Evolutionary conservation across 1,140 invertebrate genomes (phyloP).

Genomic region (Drosophila repleta): DNA sequence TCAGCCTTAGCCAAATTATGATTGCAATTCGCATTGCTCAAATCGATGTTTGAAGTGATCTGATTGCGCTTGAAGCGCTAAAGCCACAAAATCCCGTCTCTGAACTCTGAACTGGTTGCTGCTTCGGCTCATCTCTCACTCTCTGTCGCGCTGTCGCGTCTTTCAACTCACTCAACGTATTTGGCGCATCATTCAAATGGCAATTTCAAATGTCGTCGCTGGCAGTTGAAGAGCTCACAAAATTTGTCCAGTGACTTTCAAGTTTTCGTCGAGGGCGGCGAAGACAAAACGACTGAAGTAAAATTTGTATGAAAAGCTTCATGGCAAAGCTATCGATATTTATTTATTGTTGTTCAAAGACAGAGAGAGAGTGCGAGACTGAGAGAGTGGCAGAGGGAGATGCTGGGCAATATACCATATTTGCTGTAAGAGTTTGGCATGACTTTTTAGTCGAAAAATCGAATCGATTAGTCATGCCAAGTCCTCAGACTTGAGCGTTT

Average conservation of each 20-base stretch:
- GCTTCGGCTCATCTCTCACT: background rate
- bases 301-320: conserved; percentile 16
- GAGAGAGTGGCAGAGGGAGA: conserved; percentile 7
- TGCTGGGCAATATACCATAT: conserved; percentile 15
- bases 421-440: conserved; percentile 45
- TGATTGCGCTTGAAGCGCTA: background rate
- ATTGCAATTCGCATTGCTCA: background rate
- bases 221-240: conserved; percentile 36
- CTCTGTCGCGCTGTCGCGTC: no score
- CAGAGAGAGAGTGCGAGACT: background rate
- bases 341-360: conserved; percentile 26
- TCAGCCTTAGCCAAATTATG: no score
- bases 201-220: conserved; percentile 44
- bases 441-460: conserved; percentile 76
- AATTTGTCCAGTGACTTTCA: conserved; percentile 50
- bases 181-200: conserved; percentile 20
- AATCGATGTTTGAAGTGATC: background rate
- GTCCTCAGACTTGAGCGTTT: conserved; percentile 50
- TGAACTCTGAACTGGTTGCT: background rate
- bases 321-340: conserved; percentile 32
- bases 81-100: conserved; percentile 1
- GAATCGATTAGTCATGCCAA: conserved; percentile 80
- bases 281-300: conserved; percentile 33
- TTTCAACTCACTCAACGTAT: background rate
- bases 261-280: conserved; percentile 26